phyloP scores from a whole-genome alignment of 1,140 invertebrate genomes.

The Coptotermes formosanus region DNA sequence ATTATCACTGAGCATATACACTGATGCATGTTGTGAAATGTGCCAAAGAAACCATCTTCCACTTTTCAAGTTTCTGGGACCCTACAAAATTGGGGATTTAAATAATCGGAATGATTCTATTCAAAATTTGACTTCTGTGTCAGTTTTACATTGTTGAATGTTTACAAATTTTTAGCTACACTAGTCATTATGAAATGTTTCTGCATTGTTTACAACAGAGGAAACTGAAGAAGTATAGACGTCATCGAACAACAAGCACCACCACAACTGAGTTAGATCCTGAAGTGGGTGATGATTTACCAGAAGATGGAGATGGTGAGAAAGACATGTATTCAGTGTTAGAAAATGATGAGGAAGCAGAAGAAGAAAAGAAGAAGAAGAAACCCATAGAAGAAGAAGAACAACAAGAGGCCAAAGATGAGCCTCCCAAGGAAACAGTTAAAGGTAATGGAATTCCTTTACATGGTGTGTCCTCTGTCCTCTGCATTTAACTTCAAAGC shows the following conservation, averaged over 20 bases:
- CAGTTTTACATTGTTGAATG: too few species aligned
- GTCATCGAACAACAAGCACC: conserved; percentile 23
- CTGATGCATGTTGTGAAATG: too few species aligned
- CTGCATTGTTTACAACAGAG: conserved; percentile 8
- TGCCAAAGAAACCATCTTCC: too few species aligned
- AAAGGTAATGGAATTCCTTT: conserved; percentile 23
- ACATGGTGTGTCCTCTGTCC: neutral
- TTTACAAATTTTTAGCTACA: too few species aligned
- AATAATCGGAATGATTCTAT: too few species aligned
- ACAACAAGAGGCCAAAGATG: conserved; percentile 9
- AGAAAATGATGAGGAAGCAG: conserved; percentile 23
- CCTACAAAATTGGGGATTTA: too few species aligned
- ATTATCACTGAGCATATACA: too few species aligned
- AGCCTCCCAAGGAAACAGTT: neutral
- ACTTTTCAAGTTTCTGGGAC: too few species aligned
- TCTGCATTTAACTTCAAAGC: too few species aligned
- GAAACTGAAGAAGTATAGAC: conserved; percentile 24
- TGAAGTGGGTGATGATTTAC: conserved; percentile 10
- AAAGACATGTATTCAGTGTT: conserved; percentile 30
- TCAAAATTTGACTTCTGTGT: too few species aligned
- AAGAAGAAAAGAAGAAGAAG: conserved; percentile 26
- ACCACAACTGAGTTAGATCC: conserved; percentile 28
- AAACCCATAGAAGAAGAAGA: neutral
- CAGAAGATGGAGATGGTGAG: neutral
- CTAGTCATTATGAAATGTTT: too few species aligned